Base-by-base conservation (phyloP, 2,113 vertebrate genomes). In the Ceratotherium simum region DNA sequence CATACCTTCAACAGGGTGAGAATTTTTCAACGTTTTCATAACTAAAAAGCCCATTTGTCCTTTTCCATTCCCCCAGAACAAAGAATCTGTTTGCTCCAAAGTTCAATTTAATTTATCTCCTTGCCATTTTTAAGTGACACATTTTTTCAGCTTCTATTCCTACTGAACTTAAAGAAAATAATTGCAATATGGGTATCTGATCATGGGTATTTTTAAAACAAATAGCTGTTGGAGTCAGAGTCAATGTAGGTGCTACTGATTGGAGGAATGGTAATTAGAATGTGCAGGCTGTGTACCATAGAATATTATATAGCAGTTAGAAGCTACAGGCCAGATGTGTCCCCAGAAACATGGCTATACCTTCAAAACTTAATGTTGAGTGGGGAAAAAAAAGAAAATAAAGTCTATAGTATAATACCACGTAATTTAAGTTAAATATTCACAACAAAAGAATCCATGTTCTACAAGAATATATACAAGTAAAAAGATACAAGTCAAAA, bases 131-230 rank as follows among this genome's bases (percentile, higher is more conserved):
- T 80, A 93, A 39, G 58, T 25, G 6, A 89, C 18, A 58, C 2
- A 6, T 69, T 20, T 92, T 84, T 78, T 64, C 18, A 75, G 33
- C 46, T 72, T 82, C 46, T 82, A 5, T 58, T 82, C 25, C 42
- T 48, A 39, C 20, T 51, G 62, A 92, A 76, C 29, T 69, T 90
- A 73, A 51, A 69, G n/a, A 73, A 88, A 72, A 76, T 20, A 81
- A 33, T 62, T 56, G 39, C 23, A 85, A n/a, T n/a, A 69, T 67
- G 80, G 21, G 8, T 65, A 73, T 46, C 20, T 65, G 31, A 31
- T 25, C 83, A 73, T 29, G 48, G 5, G 29, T 69, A 46, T 64
- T 92, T 54, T 58, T 18, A 69, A 70, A 51, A 9, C 23, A 90
- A 85, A 46, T 81, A 42, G 12, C 42, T 25, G 6, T 54, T 82